Evolutionary conservation across 2,888 invertebrate species (phyloP).

Genomic region (Trichopoda pennipes): DNA sequence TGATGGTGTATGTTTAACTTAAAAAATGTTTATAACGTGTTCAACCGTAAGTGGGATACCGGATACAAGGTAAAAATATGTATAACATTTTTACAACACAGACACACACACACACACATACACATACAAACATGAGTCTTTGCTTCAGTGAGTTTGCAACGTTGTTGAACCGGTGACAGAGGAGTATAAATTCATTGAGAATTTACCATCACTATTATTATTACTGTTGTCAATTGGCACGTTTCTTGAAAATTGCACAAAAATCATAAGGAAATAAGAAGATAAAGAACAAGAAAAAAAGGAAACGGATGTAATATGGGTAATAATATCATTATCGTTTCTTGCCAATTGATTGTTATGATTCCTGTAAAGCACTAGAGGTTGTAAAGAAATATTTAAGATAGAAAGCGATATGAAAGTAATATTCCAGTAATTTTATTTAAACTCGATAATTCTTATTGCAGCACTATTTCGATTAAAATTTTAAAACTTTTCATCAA

Average conservation of each 20-base stretch:
- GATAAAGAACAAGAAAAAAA: not conserved
- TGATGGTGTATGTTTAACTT: not conserved
- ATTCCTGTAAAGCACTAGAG: conserved; percentile 35
- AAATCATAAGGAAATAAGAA: not conserved
- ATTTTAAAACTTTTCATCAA: not conserved
- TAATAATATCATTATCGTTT: conserved; percentile 51
- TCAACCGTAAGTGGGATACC: conserved; percentile 3
- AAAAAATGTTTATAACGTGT: conserved; percentile 28
- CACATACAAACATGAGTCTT: not conserved
- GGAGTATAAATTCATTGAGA: not conserved
- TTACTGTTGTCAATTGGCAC: conserved; percentile 28
- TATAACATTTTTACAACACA: not conserved
- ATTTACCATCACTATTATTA: conserved; percentile 17
- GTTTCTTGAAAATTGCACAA: conserved; percentile 25
- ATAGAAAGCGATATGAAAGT: conserved; percentile 22
- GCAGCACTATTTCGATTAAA: not conserved
- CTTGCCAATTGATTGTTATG: conserved; percentile 57
- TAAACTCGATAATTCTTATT: not conserved
- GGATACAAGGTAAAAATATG: conserved; percentile 9
- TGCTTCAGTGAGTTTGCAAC: not conserved
- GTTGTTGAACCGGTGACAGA: conserved; percentile 25
- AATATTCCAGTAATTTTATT: conserved; percentile 32
- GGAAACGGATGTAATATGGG: conserved; percentile 45
- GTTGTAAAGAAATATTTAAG: conserved; percentile 10
- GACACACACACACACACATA: not conserved